These are phyloP conservation scores for Drosophila sulfurigaster DNA, from an alignment of 1,140 invertebrate genomes.

Conservation along the genomic window DNA sequence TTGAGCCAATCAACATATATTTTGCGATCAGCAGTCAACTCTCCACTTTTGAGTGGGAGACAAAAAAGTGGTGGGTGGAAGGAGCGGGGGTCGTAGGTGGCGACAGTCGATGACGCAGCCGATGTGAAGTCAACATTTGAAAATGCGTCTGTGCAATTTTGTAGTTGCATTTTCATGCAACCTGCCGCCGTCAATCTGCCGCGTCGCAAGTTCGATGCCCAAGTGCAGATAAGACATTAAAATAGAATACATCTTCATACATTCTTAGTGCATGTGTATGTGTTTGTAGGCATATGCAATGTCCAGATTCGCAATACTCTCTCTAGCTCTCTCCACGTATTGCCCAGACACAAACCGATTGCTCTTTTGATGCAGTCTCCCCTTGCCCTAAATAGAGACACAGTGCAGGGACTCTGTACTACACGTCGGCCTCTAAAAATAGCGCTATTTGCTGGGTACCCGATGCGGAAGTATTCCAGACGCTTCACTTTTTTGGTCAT, in stretches of 20 bases:
- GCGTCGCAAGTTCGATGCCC: conserved; percentile 67
- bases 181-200: conserved; percentile 52
- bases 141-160: conserved; percentile 6
- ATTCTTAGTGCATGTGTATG: background rate
- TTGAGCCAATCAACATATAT: conserved; percentile 81
- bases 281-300: conserved; percentile 33
- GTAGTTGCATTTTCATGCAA: conserved; percentile 22
- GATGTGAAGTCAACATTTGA: background rate
- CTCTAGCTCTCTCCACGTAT: conserved; percentile 25
- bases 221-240: conserved; percentile 79
- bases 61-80: conserved; percentile 5
- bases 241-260: conserved; percentile 54
- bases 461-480: conserved; percentile 82
- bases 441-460: conserved; percentile 39
- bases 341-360: conserved; percentile 48
- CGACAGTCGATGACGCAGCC: conserved; percentile 24
- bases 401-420: background rate
- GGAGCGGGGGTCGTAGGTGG: conserved; percentile 25
- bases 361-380: conserved; percentile 22
- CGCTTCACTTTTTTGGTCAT: conserved; percentile 72
- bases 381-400: conserved; percentile 20
- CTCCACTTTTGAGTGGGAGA: conserved; percentile 3
- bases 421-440: conserved; percentile 20
- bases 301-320: conserved; percentile 55
- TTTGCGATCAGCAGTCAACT: conserved; percentile 36